A percentile compares a stretch with the other conserved stretches of the same genome.
Evolutionary conservation across 2,797 vertebrate species (phyloP).

Genomic region (Myotis planiceps): DNA sequence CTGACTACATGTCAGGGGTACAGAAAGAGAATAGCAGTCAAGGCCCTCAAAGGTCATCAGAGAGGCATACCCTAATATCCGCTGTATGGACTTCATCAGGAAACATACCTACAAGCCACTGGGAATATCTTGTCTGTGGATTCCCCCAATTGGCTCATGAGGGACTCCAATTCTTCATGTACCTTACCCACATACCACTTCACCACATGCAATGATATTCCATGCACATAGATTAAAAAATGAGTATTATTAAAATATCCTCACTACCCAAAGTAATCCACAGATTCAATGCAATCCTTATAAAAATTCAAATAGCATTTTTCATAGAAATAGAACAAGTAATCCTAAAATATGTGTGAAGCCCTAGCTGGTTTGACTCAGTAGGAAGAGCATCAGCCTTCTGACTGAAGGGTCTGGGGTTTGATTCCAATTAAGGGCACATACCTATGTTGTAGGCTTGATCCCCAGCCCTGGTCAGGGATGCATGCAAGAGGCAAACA

Average conservation of each 20-base stretch:
- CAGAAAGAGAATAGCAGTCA: not conserved
- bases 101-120: not conserved
- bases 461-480: no score
- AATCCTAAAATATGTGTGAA: not conserved
- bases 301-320: not conserved
- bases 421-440: no score
- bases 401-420: no score
- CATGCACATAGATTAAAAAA: not conserved
- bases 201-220: not conserved
- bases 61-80: not conserved
- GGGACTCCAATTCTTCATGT: not conserved
- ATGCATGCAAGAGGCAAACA: no score
- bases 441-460: no score
- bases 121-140: no score
- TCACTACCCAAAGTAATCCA: not conserved
- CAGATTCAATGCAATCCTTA: not conserved
- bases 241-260: not conserved
- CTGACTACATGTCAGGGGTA: no score
- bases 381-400: no score
- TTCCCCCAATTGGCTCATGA: not conserved
- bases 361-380: no score
- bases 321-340: not conserved
- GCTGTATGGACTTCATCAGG: not conserved
- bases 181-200: not conserved
- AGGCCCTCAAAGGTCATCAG: not conserved